Evolutionary conservation across 2,113 vertebrate genomes (phyloP), one percentile per base, ranked within the genome.

Genomic region (Leptodactylus fuscus): DNA sequence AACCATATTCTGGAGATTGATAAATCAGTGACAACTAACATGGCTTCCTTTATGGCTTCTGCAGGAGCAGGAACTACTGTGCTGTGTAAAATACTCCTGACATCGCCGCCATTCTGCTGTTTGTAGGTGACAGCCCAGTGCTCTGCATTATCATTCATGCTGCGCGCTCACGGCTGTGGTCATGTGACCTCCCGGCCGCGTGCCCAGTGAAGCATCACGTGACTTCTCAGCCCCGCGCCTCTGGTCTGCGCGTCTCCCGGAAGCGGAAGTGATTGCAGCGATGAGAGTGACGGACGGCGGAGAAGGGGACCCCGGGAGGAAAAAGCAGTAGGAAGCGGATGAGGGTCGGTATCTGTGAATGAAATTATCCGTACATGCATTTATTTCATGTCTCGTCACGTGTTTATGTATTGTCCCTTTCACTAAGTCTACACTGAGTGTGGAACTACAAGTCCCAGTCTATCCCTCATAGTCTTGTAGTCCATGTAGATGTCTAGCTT

Each of bases 271-370:
- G n/a, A 24, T 6, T 6, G 29, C 20, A 15, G 44, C 36, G 46
- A 48, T 27, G 53, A 36, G 58, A 10, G 38, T 3, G n/a, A 15
- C 3, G 20, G 22, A 48, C 9, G 15, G 22, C 1, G 8, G 46
- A 44, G 18, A 51, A 20, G 22, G 18, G 12, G 20, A 12, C 0
- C 22, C 0, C 10, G 3, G 60, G 29, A n/a, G 36, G n/a, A 29
- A 36, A 16, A 58, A 8, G 65, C 5, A 22, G 13, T 9, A 36
- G 44, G 38, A 5, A 2, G n/a, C 3, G 46, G 18, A 18, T 11
- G 12, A 22, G 34, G 67, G 78, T 67, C 82, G 85, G 77, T 80
- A 36, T 58, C 22, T 58, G 4, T 77, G 41, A 62, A 62, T 65
- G 60, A 32, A 65, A 5, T 5, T 6, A 13, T 16, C 13, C 13